Evolutionary conservation across 2,888 invertebrate genomes (phyloP).

Genomic region (Luperina nickerlii): DNA sequence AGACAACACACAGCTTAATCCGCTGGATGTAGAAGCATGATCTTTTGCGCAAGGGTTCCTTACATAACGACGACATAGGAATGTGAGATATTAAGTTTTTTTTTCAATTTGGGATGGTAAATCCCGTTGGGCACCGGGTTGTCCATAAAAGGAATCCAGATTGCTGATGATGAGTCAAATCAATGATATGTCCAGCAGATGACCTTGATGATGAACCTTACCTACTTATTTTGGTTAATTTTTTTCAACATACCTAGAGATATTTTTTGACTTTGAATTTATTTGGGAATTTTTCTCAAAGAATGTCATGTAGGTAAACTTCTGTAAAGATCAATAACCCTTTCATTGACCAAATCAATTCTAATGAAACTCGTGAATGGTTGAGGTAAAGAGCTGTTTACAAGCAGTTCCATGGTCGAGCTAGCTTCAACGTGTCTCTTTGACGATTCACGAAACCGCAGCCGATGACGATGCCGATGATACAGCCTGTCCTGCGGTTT

Average conservation of each 20-base stretch:
- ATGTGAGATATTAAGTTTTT: fast-evolving
- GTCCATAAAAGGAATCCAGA: neutral
- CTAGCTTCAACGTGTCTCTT: constrained; percentile 15
- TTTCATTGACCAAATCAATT: constrained; percentile 4
- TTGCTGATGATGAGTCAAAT: neutral
- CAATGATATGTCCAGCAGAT: neutral
- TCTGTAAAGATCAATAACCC: neutral
- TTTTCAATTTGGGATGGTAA: neutral
- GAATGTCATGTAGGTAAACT: neutral
- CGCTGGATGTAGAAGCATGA: neutral
- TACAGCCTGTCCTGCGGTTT: constrained; percentile 19
- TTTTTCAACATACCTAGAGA: neutral
- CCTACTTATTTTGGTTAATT: neutral
- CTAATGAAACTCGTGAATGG: constrained; percentile 9
- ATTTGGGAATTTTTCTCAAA: neutral
- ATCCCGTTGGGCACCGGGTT: neutral
- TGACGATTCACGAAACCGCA: constrained; percentile 28
- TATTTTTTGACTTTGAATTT: neutral
- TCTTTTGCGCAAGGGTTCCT: no score
- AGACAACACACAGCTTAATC: neutral
- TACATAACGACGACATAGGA: neutral
- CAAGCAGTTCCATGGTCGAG: constrained; percentile 3
- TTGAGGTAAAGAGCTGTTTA: neutral
- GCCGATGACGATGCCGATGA: neutral
- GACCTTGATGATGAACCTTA: neutral